A percentile compares a stretch with the other conserved stretches of the same genome.
Evolutionary conservation across 2,888 invertebrate genomes (phyloP).

Genomic region (Dasysyrphus albostriatus): DNA sequence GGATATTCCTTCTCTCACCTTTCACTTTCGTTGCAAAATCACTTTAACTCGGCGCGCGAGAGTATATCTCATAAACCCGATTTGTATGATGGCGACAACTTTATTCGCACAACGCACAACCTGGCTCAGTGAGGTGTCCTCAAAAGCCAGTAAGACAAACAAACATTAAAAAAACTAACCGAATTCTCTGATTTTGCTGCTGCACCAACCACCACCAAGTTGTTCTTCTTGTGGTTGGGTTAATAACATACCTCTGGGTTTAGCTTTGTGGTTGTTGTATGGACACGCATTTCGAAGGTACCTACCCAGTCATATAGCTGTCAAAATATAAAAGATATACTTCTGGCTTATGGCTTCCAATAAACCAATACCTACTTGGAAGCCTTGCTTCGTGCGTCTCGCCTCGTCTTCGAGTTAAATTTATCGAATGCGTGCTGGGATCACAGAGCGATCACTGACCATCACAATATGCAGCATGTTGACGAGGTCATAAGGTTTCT

Average conservation of each 20-base stretch:
- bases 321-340: slow-evolving; percentile 34
- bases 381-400: background rate
- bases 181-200: slow-evolving; percentile 46
- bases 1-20: slow-evolving; percentile 75
- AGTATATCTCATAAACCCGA: slow-evolving; percentile 59
- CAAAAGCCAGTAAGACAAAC: slow-evolving; percentile 38
- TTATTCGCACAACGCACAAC: slow-evolving; percentile 48
- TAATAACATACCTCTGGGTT: slow-evolving; percentile 47
- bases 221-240: slow-evolving; percentile 55
- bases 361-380: background rate
- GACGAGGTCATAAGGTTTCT: slow-evolving; percentile 55
- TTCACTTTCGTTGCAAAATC: slow-evolving; percentile 73
- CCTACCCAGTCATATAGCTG: slow-evolving; percentile 3
- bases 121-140: slow-evolving; percentile 56
- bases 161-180: slow-evolving; percentile 30
- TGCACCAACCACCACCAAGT: background rate
- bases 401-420: slow-evolving; percentile 31
- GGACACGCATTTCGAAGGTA: slow-evolving; percentile 46
- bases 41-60: slow-evolving; percentile 39
- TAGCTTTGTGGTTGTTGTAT: background rate
- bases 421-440: slow-evolving; percentile 29
- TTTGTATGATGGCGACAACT: slow-evolving; percentile 48
- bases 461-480: slow-evolving; percentile 50
- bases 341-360: slow-evolving; percentile 30
- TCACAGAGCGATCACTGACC: slow-evolving; percentile 52